Conservation (phyloP, 2,113 vertebrate species). For the Corynorhinus townsendii region DNA sequence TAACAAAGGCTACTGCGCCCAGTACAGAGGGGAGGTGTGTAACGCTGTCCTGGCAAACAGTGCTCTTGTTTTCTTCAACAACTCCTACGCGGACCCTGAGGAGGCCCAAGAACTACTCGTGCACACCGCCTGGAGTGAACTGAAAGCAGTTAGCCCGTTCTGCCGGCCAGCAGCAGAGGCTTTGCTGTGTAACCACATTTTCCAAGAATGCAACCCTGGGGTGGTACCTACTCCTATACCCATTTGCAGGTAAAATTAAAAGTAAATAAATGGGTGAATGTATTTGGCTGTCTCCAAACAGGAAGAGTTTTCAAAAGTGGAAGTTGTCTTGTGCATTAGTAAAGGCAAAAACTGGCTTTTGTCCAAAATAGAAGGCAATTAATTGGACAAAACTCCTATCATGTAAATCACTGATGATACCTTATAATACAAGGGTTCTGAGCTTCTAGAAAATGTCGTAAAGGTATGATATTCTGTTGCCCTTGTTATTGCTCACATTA, state of each 20-base stretch:
- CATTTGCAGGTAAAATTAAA: conserved; percentile 90
- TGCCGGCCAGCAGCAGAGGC: conserved; percentile 88
- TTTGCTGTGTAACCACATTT: conserved; percentile 91
- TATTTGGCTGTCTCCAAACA: background rate
- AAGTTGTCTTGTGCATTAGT: background rate
- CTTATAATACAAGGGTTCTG: background rate
- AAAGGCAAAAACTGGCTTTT: background rate
- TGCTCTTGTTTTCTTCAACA: conserved; percentile 93
- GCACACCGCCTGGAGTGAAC: conserved; percentile 86
- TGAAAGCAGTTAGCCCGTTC: conserved; percentile 85
- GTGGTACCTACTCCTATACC: conserved; percentile 88
- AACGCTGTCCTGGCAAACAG: conserved; percentile 80
- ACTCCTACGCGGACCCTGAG: conserved; percentile 89
- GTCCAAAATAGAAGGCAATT: background rate
- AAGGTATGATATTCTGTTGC: background rate
- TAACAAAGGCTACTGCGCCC: conserved; percentile 90
- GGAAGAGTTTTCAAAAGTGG: background rate
- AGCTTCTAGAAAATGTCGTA: background rate
- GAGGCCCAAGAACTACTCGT: conserved; percentile 91
- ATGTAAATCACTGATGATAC: background rate
- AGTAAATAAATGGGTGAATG: background rate
- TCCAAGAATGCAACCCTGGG: conserved; percentile 93
- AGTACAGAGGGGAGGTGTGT: conserved; percentile 92
- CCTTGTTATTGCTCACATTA: background rate
- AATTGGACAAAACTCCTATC: background rate